A percentile compares a stretch with the other conserved stretches of the same genome.
Evolutionary conservation across 2,113 vertebrate species (phyloP).

Genomic region (Mobula birostris): DNA sequence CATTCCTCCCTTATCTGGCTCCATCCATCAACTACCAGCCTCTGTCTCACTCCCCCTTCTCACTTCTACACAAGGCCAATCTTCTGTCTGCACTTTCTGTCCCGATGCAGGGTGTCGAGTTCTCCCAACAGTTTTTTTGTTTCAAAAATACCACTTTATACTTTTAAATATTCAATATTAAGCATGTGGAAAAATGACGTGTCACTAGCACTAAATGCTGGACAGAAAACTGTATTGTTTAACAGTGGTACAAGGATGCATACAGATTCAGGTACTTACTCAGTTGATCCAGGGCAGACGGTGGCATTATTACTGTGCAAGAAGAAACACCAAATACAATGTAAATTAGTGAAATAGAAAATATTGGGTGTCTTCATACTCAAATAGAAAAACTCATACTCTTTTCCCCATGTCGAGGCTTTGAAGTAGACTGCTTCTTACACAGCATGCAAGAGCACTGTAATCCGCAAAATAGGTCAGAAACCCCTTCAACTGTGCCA

Average conservation of each 20-base stretch:
- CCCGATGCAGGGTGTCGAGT: no score
- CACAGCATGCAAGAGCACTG: not conserved
- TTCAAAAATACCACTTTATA: not conserved
- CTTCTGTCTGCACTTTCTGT: no score
- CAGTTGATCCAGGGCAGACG: slow-evolving; percentile 92
- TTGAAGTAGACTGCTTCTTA: not conserved
- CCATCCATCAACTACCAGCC: no score
- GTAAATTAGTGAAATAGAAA: not conserved
- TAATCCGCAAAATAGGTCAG: not conserved
- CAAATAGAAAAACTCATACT: not conserved
- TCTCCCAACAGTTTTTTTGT: no score
- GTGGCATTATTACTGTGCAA: slow-evolving; percentile 91
- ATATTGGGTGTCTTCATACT: no score
- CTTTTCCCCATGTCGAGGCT: not conserved
- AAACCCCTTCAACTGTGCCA: not conserved
- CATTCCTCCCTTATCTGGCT: no score
- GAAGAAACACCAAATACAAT: slow-evolving; percentile 28
- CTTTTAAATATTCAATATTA: not conserved
- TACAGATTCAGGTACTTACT: slow-evolving; percentile 69
- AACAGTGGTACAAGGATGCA: not conserved
- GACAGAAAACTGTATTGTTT: not conserved
- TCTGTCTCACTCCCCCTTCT: no score
- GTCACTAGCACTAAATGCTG: not conserved
- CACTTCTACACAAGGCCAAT: no score
- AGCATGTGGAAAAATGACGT: not conserved